phyloP scores from a whole-genome alignment of 1,140 invertebrate genomes.

The Dermatophagoides farinae region DNA sequence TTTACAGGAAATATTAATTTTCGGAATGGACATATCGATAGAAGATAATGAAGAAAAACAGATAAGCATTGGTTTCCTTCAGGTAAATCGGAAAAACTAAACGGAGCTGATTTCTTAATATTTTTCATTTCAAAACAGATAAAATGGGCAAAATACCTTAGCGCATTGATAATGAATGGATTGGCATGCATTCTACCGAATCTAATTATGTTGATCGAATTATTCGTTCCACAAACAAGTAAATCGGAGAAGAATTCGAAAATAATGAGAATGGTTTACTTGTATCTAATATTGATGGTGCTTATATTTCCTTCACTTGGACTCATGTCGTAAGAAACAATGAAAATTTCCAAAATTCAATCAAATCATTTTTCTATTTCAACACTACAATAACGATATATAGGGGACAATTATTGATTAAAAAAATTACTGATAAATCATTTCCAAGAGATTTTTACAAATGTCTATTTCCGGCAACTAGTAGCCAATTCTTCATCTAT shows the following conservation, averaged over 20 bases:
- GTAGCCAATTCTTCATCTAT: conserved; percentile 91
- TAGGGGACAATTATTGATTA: background rate
- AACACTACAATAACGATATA: background rate
- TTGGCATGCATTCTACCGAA: conserved; percentile 77
- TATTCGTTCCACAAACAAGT: conserved; percentile 72
- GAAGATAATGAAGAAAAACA: background rate
- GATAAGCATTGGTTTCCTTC: background rate
- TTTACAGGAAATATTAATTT: conserved; percentile 44
- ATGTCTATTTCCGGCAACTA: conserved; percentile 80
- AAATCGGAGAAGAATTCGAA: conserved; percentile 73
- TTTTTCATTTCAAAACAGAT: background rate
- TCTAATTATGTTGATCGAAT: conserved; percentile 68
- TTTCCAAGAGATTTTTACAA: conserved; percentile 30
- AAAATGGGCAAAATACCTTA: conserved; percentile 27
- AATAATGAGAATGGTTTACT: conserved; percentile 79
- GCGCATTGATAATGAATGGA: conserved; percentile 43
- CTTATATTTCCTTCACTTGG: conserved; percentile 80
- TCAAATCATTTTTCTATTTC: background rate
- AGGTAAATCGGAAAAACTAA: background rate
- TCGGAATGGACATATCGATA: conserved; percentile 19
- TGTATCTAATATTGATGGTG: conserved; percentile 78
- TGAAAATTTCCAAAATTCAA: background rate
- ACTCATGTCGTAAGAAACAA: conserved; percentile 40
- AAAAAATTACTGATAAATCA: conserved; percentile 17
- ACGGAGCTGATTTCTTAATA: background rate